A percentile compares a stretch with the other conserved stretches of the same genome.
Evolutionary conservation across 2,797 vertebrate species (phyloP).

Genomic region (Etheostoma perlongum): DNA sequence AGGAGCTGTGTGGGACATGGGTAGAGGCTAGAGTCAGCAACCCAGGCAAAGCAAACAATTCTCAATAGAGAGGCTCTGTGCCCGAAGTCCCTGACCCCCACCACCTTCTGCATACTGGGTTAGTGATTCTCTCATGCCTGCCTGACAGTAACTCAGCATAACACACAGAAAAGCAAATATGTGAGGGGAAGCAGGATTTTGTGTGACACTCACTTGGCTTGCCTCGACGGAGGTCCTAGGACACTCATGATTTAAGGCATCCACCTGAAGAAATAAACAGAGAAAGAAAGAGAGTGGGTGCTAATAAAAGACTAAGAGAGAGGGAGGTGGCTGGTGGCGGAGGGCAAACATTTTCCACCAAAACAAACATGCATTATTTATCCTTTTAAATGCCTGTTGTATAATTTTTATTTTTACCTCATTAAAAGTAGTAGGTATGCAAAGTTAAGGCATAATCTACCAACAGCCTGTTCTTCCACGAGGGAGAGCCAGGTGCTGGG

Average conservation of each 20-base stretch:
- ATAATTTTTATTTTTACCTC: slow-evolving; percentile 7
- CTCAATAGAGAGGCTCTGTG: slow-evolving; percentile 86
- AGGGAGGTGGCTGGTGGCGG: background rate
- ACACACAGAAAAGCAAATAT: slow-evolving; percentile 54
- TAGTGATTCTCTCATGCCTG: slow-evolving; percentile 66
- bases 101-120: slow-evolving; percentile 69
- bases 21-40: slow-evolving; percentile 68
- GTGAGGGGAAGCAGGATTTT: slow-evolving; percentile 45
- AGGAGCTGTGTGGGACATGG: slow-evolving; percentile 31
- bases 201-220: slow-evolving; percentile 79
- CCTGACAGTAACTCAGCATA: slow-evolving; percentile 39
- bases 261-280: slow-evolving; percentile 68
- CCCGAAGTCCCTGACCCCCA: slow-evolving; percentile 79
- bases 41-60: slow-evolving; percentile 83
- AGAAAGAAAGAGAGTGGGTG: background rate
- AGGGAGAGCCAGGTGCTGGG: slow-evolving; percentile 62
- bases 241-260: slow-evolving; percentile 82
- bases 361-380: slow-evolving; percentile 38
- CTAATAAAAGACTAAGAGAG: slow-evolving; percentile 12
- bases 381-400: slow-evolving; percentile 12
- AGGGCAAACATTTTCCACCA: slow-evolving; percentile 19
- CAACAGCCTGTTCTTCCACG: slow-evolving; percentile 36
- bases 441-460: background rate
- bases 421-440: slow-evolving; percentile 18
- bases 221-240: slow-evolving; percentile 65